Evolutionary conservation across 2,888 invertebrate species (phyloP), one percentile per base, ranked within the genome.

Genomic region (Cepaea hortensis): DNA sequence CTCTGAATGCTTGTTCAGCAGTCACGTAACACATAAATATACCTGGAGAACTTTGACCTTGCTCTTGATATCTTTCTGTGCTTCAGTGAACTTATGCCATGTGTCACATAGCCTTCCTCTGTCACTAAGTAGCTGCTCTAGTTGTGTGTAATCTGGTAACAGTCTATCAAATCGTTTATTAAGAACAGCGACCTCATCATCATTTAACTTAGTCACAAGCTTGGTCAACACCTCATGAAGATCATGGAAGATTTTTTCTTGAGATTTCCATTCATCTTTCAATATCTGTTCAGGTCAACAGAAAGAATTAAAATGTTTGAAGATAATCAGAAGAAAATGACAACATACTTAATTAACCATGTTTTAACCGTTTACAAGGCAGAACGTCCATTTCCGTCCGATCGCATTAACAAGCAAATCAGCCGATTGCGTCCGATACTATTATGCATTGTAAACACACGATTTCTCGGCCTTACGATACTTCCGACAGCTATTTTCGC

Each of bases 221-320:
- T 96, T 96, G 92, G 97, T 97, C 0, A 98, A 96, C 95, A 98
- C 97, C 90, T 96, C 96, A 91, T 97, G 97, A 90, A 98, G 97
- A 3, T 96, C 96, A 89, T 96, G 96, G 90, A 98, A 97, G 77
- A 96, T 95, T 0, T 97, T 96, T 91, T 97, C 97, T 92, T 97
- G 97, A 77, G 97, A 97, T 3, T 97, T 96, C 93, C 97, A 97
- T 92, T 98, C 98, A 94, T 97, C 97, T 85, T 97, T 95, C 50
- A 98, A 95, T 0, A 96, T 96, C 93, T 98, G 97, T n/a, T 88
- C 11, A 68, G 18, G 88, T 55, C 11, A 11, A 55, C 6, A 70
- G 79, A 81, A 35, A 15, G 20, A 68, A 83, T 61, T 13, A n/a
- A 5, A 76, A n/a, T 81, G 20, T 50, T 73, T 4, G 48, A 35